Evolutionary conservation across 2,797 vertebrate species (phyloP).

Genomic region (Trachops cirrhosus): DNA sequence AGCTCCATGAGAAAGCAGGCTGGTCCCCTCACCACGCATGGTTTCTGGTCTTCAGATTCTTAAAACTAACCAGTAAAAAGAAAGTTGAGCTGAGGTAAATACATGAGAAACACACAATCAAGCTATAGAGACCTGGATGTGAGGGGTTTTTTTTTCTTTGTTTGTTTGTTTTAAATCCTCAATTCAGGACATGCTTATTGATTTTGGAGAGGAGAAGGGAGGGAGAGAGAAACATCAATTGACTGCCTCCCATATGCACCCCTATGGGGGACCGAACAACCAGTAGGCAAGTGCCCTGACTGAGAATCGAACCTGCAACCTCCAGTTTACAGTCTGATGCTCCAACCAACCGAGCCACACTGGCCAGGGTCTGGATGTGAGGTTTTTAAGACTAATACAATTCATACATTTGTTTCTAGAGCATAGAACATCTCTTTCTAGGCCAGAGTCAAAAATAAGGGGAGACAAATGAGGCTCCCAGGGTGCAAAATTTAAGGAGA

Average conservation of each 20-base stretch:
- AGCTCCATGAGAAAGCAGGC: background rate
- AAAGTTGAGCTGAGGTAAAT: background rate
- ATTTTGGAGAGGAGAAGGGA: background rate
- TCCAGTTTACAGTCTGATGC: background rate
- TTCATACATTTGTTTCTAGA: background rate
- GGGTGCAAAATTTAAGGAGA: conserved; percentile 3
- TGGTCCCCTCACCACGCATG: background rate
- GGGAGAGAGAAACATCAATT: background rate
- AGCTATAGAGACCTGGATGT: background rate
- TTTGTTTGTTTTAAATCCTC: background rate
- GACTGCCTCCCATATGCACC: background rate
- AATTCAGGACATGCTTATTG: background rate
- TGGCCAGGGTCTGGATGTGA: background rate
- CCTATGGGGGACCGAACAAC: background rate
- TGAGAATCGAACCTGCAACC: background rate
- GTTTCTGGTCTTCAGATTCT: background rate
- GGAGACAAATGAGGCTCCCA: background rate
- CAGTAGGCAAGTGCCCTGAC: background rate
- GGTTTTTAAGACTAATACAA: background rate
- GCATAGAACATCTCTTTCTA: background rate
- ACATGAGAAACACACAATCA: background rate
- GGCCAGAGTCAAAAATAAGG: background rate
- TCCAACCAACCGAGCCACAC: background rate
- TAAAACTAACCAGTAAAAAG: background rate
- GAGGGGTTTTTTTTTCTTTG: no score